Conservation (phyloP, 2,797 vertebrate genomes). For the Pitangus sulphuratus region DNA sequence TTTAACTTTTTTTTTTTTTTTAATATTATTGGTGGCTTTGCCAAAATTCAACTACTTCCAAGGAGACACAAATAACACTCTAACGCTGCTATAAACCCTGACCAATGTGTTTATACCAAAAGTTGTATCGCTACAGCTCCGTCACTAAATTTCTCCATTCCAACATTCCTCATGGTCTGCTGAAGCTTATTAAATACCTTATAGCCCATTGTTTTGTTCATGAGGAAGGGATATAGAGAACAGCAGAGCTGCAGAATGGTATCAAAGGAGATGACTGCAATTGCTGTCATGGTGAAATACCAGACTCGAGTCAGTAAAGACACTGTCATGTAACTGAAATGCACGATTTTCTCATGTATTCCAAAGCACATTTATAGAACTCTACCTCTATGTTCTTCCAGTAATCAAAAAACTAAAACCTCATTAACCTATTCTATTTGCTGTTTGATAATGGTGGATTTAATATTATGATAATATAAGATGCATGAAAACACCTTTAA, state of each 20-base stretch:
- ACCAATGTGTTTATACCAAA: background rate
- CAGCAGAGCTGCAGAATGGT: background rate
- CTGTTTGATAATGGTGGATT: background rate
- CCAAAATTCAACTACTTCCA: background rate
- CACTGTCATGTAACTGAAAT: background rate
- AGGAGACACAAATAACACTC: background rate
- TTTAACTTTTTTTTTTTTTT: too few relatives aligned
- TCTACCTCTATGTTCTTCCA: accelerated
- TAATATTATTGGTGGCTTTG: background rate
- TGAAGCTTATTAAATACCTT: background rate
- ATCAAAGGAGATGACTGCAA: background rate
- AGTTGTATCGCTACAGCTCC: background rate
- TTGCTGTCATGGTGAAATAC: background rate
- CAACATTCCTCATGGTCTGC: background rate
- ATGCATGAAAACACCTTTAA: background rate
- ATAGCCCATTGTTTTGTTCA: background rate
- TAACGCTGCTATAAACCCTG: background rate
- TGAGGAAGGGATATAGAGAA: background rate
- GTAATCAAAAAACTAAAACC: background rate
- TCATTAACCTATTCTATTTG: background rate
- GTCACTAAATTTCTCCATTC: background rate
- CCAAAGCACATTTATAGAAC: background rate
- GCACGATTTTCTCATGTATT: background rate
- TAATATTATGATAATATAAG: background rate
- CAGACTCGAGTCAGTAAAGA: background rate